Evolutionary conservation across 2,113 vertebrate species (phyloP), one percentile per base, ranked within the genome.

Genomic region (Lampris incognitus): DNA sequence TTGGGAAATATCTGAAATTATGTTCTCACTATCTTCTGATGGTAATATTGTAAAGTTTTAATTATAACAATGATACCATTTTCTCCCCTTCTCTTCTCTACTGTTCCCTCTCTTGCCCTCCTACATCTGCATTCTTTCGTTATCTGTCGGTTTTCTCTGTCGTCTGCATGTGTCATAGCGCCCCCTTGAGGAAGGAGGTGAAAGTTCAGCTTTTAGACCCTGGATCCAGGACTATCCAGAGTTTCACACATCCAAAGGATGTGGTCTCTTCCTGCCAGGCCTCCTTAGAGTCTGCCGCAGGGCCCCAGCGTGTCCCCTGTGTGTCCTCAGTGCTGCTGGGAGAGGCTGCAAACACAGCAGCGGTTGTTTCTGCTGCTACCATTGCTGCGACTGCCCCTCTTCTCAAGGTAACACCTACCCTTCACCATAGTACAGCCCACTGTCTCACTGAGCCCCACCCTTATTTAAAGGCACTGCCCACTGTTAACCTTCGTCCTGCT

Each of bases 321-420:
- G n/a, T 4, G 44, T 46, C 44, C 76, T 55, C 65, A 86, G 89
- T 3, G 68, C 62, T 40, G 93, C 95, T 58, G 84, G 93, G 13
- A 92, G 66, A 36, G 3, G 9, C 74, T 49, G 78, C 92, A 52
- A 66, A 91, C 38, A 89, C 92, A 42, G 91, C 95, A 1, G 94
- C 95, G 36, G 95, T 95, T 59, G 95, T 95, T 5, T 94, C 95
- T 55, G 95, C 96, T 2, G 96, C 95, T 1, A 92, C 94, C 41
- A 93, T 96, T 48, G 95, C 95, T 5, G 90, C 95, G 0, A 95
- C 94, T 52, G 24, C 24, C 24, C 24, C 24, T 24, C 24, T 24
- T 24, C 24, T 24, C 0, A 24, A 24, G 24, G 24, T 24, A 24
- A 24, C 24, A 24, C 24, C 24, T 24, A 24, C 96, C 96, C 0